These are phyloP conservation scores for Bathynomus jamesi DNA, from an alignment of 1,140 invertebrate species.

Conservation along the genomic window DNA sequence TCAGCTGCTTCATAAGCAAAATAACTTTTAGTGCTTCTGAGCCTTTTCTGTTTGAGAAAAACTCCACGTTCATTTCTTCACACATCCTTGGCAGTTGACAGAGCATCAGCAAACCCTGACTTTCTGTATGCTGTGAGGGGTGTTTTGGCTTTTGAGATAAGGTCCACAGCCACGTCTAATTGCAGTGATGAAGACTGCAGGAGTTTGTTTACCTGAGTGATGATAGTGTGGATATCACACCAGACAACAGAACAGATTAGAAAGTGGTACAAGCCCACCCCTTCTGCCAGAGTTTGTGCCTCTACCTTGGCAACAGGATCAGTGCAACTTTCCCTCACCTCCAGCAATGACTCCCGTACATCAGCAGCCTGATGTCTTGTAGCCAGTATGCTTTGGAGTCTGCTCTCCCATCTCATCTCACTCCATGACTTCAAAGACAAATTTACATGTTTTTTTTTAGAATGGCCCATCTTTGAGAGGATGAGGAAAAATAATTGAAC, in stretches of 20 bases:
- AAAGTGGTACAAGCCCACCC: slow-evolving; percentile 12
- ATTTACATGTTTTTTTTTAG: too few relatives aligned
- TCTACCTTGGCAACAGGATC: slow-evolving; percentile 9
- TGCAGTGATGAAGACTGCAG: too few relatives aligned
- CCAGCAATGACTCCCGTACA: slow-evolving; percentile 10
- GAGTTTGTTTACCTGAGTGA: too few relatives aligned
- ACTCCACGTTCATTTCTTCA: slow-evolving; percentile 16
- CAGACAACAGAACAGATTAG: slow-evolving; percentile 3
- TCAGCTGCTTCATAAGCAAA: too few relatives aligned
- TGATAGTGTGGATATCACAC: slow-evolving; percentile 13
- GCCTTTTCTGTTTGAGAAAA: slow-evolving; percentile 11
- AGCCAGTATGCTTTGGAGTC: too few relatives aligned
- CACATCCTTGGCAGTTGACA: slow-evolving; percentile 12
- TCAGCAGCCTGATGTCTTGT: slow-evolving; percentile 14
- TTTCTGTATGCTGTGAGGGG: too few relatives aligned
- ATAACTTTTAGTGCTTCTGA: slow-evolving; percentile 8
- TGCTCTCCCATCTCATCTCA: too few relatives aligned
- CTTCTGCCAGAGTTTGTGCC: slow-evolving; percentile 12
- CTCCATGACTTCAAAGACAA: too few relatives aligned
- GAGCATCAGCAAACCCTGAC: too few relatives aligned
- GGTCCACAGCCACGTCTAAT: too few relatives aligned
- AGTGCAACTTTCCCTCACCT: slow-evolving; percentile 7
- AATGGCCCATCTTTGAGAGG: slow-evolving; percentile 33
- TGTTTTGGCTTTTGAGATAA: too few relatives aligned
- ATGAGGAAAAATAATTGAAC: slow-evolving; percentile 36